Evolutionary conservation across 2,797 vertebrate genomes (phyloP).

Genomic region (Chromobotia macracanthus): DNA sequence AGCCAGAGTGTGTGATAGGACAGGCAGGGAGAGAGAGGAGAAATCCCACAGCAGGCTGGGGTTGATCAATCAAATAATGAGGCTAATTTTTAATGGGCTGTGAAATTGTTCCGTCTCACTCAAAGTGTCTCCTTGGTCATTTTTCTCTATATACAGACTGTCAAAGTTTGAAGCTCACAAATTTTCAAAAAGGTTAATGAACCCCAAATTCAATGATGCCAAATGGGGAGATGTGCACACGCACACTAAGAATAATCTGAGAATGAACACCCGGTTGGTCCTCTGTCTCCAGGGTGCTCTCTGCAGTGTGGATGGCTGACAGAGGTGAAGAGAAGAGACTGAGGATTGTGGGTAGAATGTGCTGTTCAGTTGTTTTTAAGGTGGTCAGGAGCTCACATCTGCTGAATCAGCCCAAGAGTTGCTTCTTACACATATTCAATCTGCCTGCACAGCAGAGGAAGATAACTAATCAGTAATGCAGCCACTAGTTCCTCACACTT

Average conservation of each 20-base stretch:
- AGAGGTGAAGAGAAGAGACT: slow-evolving; percentile 45
- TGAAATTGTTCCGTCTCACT: slow-evolving; percentile 41
- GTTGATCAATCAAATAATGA: slow-evolving; percentile 49
- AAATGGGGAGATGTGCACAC: slow-evolving; percentile 17
- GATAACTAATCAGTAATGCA: slow-evolving; percentile 60
- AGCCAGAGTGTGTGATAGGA: not conserved
- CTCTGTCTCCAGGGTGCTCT: slow-evolving; percentile 46
- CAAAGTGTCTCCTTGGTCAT: slow-evolving; percentile 19
- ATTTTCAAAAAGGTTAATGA: slow-evolving; percentile 45
- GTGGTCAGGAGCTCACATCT: slow-evolving; percentile 45
- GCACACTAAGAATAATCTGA: slow-evolving; percentile 17
- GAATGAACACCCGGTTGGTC: slow-evolving; percentile 39
- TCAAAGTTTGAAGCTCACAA: slow-evolving; percentile 42
- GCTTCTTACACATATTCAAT: slow-evolving; percentile 53
- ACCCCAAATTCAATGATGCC: slow-evolving; percentile 29
- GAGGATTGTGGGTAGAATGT: slow-evolving; percentile 45
- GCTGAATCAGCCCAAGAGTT: slow-evolving; percentile 55
- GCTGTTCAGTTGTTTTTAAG: slow-evolving; percentile 40
- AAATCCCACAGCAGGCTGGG: not conserved
- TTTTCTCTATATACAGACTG: slow-evolving; percentile 42
- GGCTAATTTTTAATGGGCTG: slow-evolving; percentile 40
- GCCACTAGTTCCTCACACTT: not conserved
- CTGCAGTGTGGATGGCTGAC: slow-evolving; percentile 37
- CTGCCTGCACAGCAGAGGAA: slow-evolving; percentile 57
- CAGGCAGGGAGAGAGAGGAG: not conserved